phyloP scores from a whole-genome alignment of 2,797 vertebrate species.

The Xenops minutus region DNA sequence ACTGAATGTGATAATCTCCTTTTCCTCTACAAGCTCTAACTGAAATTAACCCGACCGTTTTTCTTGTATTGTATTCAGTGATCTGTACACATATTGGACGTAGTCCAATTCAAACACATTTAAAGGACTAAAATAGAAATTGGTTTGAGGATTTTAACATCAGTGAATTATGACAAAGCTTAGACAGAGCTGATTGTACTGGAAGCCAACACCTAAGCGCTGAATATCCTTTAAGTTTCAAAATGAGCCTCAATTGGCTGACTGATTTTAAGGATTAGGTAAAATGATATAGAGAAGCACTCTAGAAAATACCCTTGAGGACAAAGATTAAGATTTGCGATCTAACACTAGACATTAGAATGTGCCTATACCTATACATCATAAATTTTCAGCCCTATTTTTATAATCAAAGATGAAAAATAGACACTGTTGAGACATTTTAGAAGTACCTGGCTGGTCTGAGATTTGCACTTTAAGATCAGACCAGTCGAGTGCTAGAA shows the following conservation, averaged over 20 bases:
- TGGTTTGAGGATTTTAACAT: background rate
- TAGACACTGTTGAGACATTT: background rate
- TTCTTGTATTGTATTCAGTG: background rate
- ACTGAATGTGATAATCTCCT: background rate
- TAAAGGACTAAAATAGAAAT: slow-evolving; percentile 12
- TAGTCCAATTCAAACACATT: background rate
- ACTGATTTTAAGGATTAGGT: background rate
- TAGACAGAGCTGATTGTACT: background rate
- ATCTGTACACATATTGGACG: background rate
- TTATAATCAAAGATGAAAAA: background rate
- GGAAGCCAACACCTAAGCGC: background rate
- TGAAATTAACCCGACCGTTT: background rate
- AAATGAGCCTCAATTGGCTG: background rate
- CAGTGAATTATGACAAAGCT: background rate
- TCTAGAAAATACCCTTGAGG: background rate
- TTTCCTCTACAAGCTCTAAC: background rate
- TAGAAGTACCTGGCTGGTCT: background rate
- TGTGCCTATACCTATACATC: background rate
- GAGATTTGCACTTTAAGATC: background rate
- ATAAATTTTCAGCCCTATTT: background rate
- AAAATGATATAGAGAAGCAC: background rate
- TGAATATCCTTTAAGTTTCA: background rate
- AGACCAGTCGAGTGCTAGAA: background rate
- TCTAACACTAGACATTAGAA: background rate
- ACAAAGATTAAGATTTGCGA: background rate